Evolutionary conservation across 2,888 invertebrate species (phyloP).

Genomic region (Atethmia centrago): DNA sequence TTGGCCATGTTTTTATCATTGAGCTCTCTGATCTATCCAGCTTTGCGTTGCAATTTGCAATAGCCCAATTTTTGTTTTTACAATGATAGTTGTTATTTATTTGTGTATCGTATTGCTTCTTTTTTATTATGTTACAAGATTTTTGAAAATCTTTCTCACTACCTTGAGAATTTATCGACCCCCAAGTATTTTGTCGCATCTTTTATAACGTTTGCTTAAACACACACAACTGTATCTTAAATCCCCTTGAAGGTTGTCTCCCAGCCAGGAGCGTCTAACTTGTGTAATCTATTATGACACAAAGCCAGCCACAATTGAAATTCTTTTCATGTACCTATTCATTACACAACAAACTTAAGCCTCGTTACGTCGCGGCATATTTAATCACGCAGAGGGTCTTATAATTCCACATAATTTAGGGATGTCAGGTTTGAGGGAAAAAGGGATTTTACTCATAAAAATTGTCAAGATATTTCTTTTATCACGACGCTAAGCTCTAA

Average conservation of each 20-base stretch:
- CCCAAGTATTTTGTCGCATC: neutral
- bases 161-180: neutral
- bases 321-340: slow-evolving; percentile 41
- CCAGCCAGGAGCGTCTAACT: neutral
- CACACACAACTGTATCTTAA: neutral
- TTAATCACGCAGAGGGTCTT: slow-evolving; percentile 43
- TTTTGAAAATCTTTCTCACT: too few species aligned
- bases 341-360: slow-evolving; percentile 44
- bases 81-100: neutral
- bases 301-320: slow-evolving; percentile 19
- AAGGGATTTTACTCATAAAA: slow-evolving; percentile 20
- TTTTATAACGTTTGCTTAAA: neutral
- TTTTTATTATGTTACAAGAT: too few species aligned
- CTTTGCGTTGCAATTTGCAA: neutral
- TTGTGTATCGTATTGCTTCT: too few species aligned
- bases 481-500: neutral
- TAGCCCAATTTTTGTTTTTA: neutral
- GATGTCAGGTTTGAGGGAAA: slow-evolving; percentile 35
- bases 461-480: slow-evolving; percentile 7
- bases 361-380: slow-evolving; percentile 44
- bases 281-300: slow-evolving; percentile 16
- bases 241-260: neutral
- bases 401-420: slow-evolving; percentile 39
- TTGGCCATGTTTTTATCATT: slow-evolving; percentile 1
- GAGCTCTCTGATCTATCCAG: neutral